Evolutionary conservation across 2,797 vertebrate genomes (phyloP).

Genomic region (Geotria australis): DNA sequence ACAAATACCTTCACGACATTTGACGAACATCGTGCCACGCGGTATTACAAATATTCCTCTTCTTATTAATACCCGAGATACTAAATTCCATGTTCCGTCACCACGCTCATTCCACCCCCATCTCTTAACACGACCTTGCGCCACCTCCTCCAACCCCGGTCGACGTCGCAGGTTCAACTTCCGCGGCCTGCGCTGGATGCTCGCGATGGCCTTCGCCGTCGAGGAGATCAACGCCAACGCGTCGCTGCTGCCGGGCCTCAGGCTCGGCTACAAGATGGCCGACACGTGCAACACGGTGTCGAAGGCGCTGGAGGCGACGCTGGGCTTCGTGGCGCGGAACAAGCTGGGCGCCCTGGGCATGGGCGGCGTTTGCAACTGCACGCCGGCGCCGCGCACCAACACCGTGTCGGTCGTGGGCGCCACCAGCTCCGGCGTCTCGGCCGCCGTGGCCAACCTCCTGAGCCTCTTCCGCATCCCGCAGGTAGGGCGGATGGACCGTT

Average conservation of each 20-base stretch:
- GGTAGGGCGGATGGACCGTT: too few relatives aligned
- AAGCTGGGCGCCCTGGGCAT: neutral
- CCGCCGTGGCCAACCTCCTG: neutral
- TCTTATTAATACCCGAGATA: too few relatives aligned
- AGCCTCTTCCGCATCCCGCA: neutral
- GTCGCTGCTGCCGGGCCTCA: neutral
- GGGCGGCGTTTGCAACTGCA: neutral
- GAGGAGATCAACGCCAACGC: neutral
- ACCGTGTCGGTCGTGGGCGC: neutral
- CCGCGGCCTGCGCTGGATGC: neutral
- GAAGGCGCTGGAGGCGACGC: neutral
- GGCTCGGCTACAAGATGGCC: neutral
- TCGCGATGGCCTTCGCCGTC: neutral
- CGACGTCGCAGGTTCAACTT: neutral
- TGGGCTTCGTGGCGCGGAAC: neutral
- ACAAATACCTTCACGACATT: too few relatives aligned
- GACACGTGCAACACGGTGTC: neutral
- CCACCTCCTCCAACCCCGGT: neutral
- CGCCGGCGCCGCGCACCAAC: neutral
- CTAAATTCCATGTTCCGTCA: too few relatives aligned
- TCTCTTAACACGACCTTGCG: too few relatives aligned
- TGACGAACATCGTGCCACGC: too few relatives aligned
- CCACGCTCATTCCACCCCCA: too few relatives aligned
- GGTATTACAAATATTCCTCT: too few relatives aligned
- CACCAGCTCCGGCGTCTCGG: neutral